Conservation (phyloP, 2,113 vertebrate genomes). For the Thamnaconus septentrionalis region DNA sequence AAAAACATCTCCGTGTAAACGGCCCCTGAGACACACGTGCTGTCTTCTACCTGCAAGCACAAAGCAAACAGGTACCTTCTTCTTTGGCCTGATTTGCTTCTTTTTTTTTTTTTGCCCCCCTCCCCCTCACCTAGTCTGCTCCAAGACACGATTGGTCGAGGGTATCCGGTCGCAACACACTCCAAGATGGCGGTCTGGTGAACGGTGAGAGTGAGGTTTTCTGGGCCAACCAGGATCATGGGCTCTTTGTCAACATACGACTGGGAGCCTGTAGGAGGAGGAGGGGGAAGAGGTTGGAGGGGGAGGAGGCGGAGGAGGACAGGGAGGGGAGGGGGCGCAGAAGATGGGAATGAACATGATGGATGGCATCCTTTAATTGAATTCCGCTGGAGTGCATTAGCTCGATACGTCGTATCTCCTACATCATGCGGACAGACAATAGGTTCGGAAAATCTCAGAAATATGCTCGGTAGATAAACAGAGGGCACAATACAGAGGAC, state of each 20-base stretch:
- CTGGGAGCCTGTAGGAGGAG: conserved; percentile 80
- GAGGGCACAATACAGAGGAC: conserved; percentile 1
- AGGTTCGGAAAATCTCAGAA: conserved; percentile 39
- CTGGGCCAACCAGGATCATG: conserved; percentile 92
- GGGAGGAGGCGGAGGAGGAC: conserved; percentile 17
- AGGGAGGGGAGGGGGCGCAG: conserved; percentile 12
- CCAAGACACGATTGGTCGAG: conserved; percentile 98
- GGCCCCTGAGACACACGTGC: too few relatives aligned
- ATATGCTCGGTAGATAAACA: conserved; percentile 43
- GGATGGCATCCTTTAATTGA: conserved; percentile 66
- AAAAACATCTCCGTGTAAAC: too few relatives aligned
- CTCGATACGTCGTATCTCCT: conserved; percentile 47
- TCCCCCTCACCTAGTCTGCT: conserved; percentile 91
- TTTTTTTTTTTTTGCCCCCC: background rate
- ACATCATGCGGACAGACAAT: conserved; percentile 51
- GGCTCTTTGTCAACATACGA: conserved; percentile 95
- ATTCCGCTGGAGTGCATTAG: conserved; percentile 54
- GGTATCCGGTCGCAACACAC: conserved; percentile 97
- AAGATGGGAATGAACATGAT: conserved; percentile 47
- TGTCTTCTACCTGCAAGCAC: too few relatives aligned
- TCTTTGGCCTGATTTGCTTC: background rate
- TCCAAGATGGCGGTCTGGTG: conserved; percentile 97
- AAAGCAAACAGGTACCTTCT: too few relatives aligned
- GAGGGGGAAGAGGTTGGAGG: background rate
- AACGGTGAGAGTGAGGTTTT: conserved; percentile 97